These are phyloP conservation scores for Poecilia velifera DNA, from an alignment of 2,797 vertebrate genomes.

Conservation along the genomic window DNA sequence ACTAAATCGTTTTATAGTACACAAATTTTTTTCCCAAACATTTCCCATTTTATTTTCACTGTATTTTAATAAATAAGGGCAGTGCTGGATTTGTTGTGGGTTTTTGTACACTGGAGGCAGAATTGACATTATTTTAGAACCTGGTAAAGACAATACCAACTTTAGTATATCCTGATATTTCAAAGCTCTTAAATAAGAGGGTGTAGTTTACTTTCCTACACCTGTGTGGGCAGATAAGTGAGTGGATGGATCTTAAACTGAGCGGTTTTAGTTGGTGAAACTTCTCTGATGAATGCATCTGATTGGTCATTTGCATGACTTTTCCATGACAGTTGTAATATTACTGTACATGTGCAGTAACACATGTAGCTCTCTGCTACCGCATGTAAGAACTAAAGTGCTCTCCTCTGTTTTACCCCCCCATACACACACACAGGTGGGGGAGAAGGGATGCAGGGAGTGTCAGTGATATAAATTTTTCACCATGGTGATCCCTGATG, in stretches of 20 bases:
- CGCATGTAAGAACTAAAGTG: conserved; percentile 44
- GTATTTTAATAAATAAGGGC: background rate
- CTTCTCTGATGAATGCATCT: background rate
- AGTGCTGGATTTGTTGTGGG: background rate
- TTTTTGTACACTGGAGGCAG: background rate
- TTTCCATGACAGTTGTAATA: background rate
- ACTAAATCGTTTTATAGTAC: background rate
- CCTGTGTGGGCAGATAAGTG: background rate
- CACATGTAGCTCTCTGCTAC: conserved; percentile 43
- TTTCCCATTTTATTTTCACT: background rate
- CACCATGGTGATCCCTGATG: conserved; percentile 60
- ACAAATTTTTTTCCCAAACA: background rate
- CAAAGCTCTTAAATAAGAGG: background rate
- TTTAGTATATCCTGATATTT: background rate
- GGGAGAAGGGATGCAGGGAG: conserved; percentile 1
- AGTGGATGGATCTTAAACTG: background rate
- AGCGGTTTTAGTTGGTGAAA: background rate
- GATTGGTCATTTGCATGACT: background rate
- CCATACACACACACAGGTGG: conserved; percentile 24
- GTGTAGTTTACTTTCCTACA: background rate
- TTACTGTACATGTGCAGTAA: conserved; percentile 24
- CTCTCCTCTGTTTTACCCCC: background rate
- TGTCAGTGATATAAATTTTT: conserved; percentile 69
- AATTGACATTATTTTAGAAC: background rate
- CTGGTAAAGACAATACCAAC: background rate